Percentiles rank a stretch among this genome's conserved stretches.
Evolutionary conservation across 2,113 vertebrate genomes (phyloP).

Genomic region (Equus przewalskii): DNA sequence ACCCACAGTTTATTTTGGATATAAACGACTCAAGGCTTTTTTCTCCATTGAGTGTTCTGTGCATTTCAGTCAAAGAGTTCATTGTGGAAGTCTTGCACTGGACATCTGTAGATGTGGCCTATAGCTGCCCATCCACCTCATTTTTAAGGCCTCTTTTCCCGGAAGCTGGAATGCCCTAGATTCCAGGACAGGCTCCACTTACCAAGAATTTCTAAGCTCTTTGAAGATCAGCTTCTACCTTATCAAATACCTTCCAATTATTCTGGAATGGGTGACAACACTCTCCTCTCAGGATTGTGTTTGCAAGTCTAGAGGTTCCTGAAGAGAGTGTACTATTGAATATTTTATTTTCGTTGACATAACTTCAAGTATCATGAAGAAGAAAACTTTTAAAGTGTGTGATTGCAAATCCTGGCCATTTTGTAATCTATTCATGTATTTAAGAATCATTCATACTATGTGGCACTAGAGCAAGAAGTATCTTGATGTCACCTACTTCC

Average conservation of each 20-base stretch:
- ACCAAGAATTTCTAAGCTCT: conserved; percentile 34
- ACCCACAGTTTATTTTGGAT: conserved; percentile 47
- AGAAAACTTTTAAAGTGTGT: not conserved
- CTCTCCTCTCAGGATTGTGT: conserved; percentile 2
- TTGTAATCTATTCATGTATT: not conserved
- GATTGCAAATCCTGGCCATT: not conserved
- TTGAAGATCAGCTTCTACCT: conserved; percentile 7
- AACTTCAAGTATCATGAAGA: conserved; percentile 33
- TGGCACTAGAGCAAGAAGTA: conserved; percentile 1
- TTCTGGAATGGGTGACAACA: not conserved
- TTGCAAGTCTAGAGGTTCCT: conserved; percentile 36
- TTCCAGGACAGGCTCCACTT: conserved; percentile 9
- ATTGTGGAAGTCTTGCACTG: not conserved
- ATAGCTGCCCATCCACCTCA: not conserved
- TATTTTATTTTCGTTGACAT: conserved; percentile 8
- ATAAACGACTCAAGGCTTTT: conserved; percentile 41
- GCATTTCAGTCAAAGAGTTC: not conserved
- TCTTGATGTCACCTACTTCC: conserved; percentile 24
- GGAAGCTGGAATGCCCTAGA: not conserved
- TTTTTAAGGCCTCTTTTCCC: conserved; percentile 30
- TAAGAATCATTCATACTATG: conserved; percentile 24
- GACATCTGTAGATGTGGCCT: not conserved
- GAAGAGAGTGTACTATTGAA: not conserved
- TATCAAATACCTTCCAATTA: conserved; percentile 28
- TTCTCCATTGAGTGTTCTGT: not conserved